Percentiles rank a stretch among this genome's conserved stretches.
phyloP scores from a whole-genome alignment of 1,140 invertebrate genomes.

The Rhagoletis zephyria region DNA sequence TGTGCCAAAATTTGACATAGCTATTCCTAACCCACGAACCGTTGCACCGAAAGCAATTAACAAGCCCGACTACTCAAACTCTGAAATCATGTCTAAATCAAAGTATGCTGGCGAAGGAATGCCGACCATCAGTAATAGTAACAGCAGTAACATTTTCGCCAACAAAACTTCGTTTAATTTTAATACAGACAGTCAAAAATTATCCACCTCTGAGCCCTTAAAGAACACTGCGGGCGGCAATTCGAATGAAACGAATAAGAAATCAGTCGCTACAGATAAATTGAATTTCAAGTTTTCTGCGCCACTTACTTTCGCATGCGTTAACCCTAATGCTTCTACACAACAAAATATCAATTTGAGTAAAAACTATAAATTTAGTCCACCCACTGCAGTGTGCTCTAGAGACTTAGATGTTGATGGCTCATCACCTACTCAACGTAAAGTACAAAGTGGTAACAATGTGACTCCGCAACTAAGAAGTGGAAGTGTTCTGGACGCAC shows the following conservation, averaged over 20 bases:
- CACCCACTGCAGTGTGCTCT: slow-evolving; percentile 71
- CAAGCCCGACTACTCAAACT: background rate
- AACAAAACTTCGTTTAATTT: background rate
- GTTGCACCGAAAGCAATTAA: background rate
- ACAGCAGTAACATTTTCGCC: background rate
- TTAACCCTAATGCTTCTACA: background rate
- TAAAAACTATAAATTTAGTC: slow-evolving; percentile 77
- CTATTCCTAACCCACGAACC: slow-evolving; percentile 63
- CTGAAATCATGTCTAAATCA: slow-evolving; percentile 5
- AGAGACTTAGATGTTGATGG: background rate
- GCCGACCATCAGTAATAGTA: background rate
- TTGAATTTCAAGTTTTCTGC: slow-evolving; percentile 57
- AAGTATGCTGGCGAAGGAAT: background rate
- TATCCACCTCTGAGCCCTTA: background rate
- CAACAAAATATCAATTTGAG: slow-evolving; percentile 65
- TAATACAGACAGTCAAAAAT: background rate
- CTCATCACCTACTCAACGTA: background rate
- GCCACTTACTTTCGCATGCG: slow-evolving; percentile 30
- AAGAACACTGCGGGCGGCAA: background rate
- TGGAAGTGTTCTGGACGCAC: slow-evolving; percentile 71
- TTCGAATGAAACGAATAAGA: background rate
- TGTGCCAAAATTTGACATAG: slow-evolving; percentile 78
- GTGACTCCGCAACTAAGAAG: slow-evolving; percentile 58
- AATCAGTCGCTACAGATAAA: background rate
- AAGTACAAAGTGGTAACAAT: slow-evolving; percentile 10